Evolutionary conservation across 2,888 invertebrate genomes (phyloP).

Genomic region (Hyposoter didymator): DNA sequence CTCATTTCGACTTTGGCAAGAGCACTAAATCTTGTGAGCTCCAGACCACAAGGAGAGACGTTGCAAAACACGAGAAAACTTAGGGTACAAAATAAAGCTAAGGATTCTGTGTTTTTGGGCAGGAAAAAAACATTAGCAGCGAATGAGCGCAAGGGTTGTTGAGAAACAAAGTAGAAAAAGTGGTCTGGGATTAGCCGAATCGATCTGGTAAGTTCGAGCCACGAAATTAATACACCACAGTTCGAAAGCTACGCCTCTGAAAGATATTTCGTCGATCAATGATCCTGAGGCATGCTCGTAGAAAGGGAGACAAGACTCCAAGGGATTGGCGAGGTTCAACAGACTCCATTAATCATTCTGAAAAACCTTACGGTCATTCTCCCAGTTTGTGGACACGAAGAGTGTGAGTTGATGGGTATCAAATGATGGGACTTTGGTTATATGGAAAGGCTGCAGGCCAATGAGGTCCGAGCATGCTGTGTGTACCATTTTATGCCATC

Average conservation of each 20-base stretch:
- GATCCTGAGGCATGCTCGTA: conserved; percentile 12
- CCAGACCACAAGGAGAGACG: conserved; percentile 3
- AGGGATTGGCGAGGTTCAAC: conserved; percentile 56
- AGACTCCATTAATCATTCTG: conserved; percentile 72
- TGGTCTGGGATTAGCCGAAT: conserved; percentile 30
- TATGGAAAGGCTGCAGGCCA: conserved; percentile 35
- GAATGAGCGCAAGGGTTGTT: not conserved
- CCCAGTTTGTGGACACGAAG: conserved; percentile 31
- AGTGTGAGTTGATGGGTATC: conserved; percentile 18
- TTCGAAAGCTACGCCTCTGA: conserved; percentile 29
- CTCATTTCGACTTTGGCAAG: conserved; percentile 40
- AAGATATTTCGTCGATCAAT: conserved; percentile 41
- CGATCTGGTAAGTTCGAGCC: conserved; percentile 43
- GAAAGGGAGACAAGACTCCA: not conserved
- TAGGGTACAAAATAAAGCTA: conserved; percentile 10
- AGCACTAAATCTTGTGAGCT: conserved; percentile 30
- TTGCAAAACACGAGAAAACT: conserved; percentile 21
- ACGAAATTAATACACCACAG: conserved; percentile 56
- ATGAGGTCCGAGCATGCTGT: conserved; percentile 49
- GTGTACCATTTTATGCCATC: conserved; percentile 18
- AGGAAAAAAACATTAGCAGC: not conserved
- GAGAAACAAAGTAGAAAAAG: conserved; percentile 29
- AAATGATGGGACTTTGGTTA: conserved; percentile 15
- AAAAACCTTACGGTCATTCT: conserved; percentile 66
- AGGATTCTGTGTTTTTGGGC: conserved; percentile 13